Evolutionary conservation across 92 coral and sea anemone species (phyloP).

Genomic region (Umimayanthus kanabou): DNA sequence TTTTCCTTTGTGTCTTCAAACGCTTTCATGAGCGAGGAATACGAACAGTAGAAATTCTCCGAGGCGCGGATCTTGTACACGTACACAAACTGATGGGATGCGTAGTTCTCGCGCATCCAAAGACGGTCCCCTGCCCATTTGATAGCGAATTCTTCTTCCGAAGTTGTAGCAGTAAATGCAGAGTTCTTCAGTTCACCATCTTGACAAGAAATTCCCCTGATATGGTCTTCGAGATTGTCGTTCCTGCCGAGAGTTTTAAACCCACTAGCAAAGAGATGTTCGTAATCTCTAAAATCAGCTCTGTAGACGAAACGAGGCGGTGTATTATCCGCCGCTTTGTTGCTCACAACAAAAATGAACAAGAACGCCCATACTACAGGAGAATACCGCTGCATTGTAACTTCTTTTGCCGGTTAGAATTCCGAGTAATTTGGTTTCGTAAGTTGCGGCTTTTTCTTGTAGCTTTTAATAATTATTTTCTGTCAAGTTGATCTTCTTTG

Average conservation of each 20-base stretch:
- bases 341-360: background rate
- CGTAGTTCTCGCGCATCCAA: background rate
- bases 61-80: conserved; percentile 26
- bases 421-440: no score
- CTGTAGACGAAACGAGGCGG: conserved; percentile 19
- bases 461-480: background rate
- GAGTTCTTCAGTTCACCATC: background rate
- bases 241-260: background rate
- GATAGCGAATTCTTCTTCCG: background rate
- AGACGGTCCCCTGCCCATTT: conserved; percentile 15
- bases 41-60: background rate
- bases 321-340: background rate
- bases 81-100: background rate
- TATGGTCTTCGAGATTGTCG: background rate
- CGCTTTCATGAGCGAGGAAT: background rate
- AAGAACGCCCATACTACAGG: background rate
- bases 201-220: background rate
- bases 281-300: conserved; percentile 12
- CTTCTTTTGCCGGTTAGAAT: background rate
- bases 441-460: no score
- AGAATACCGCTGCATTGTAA: background rate
- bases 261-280: background rate
- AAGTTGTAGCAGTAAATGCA: conserved; percentile 13
- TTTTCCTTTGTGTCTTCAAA: background rate
- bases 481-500: background rate